A percentile compares a stretch with the other conserved stretches of the same genome.
Conservation (phyloP, 2,113 vertebrate genomes). For the Tachycineta bicolor region DNA sequence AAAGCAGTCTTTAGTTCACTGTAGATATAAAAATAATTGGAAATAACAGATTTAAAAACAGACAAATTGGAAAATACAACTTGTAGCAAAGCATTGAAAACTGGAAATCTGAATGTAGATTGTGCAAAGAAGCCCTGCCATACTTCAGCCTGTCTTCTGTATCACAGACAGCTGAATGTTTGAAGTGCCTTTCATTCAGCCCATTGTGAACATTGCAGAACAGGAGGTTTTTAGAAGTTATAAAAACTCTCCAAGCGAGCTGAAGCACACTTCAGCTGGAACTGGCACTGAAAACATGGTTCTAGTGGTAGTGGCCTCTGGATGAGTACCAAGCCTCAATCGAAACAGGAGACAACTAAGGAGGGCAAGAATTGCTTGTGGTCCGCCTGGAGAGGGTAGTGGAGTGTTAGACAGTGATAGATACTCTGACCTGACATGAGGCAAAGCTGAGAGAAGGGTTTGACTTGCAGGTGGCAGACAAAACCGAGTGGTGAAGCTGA, state of each 20-base stretch:
- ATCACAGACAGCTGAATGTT: not conserved
- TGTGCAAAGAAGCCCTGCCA: not conserved
- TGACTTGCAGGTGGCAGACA: not conserved
- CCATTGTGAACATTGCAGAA: not conserved
- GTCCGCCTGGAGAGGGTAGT: not conserved
- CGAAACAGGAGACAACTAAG: not conserved
- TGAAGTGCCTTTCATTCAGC: constrained; percentile 35
- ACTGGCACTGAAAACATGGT: not conserved
- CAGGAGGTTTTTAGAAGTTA: not conserved
- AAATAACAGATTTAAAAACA: not conserved
- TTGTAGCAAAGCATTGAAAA: not conserved
- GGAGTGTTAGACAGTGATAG: not conserved
- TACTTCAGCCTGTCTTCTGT: not conserved
- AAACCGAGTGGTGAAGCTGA: not conserved
- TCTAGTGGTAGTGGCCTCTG: not conserved
- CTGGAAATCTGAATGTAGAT: not conserved
- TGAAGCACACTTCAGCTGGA: not conserved
- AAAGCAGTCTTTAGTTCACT: not conserved
- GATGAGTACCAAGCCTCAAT: not conserved
- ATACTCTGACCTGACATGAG: not conserved
- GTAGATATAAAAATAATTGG: not conserved
- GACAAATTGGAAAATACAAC: not conserved
- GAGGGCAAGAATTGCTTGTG: not conserved
- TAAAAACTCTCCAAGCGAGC: not conserved
- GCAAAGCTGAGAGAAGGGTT: not conserved